phyloP scores from a whole-genome alignment of 2,888 invertebrate genomes.

The Rhagium mordax region DNA sequence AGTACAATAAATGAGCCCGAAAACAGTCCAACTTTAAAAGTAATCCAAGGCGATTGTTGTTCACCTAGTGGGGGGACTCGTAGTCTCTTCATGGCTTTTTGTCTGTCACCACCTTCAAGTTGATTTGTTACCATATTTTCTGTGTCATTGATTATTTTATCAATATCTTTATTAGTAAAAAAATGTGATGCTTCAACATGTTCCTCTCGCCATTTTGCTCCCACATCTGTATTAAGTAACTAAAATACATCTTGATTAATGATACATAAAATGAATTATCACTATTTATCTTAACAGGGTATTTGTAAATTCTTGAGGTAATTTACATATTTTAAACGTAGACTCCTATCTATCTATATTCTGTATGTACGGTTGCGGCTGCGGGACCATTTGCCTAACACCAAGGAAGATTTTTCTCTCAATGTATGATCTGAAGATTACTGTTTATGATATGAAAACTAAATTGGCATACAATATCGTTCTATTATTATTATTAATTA shows the following conservation, averaged over 20 bases:
- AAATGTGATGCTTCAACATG: slow-evolving; percentile 89
- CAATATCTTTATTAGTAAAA: slow-evolving; percentile 88
- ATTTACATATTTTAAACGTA: no score
- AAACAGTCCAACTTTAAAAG: slow-evolving; percentile 88
- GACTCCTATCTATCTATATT: no score
- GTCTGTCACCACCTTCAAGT: slow-evolving; percentile 85
- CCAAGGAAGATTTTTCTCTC: no score
- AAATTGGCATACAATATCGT: no score
- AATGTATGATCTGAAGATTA: no score
- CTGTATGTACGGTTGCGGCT: no score
- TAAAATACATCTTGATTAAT: slow-evolving; percentile 51
- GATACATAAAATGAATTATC: background rate
- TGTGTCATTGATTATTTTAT: slow-evolving; percentile 85
- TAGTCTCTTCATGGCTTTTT: slow-evolving; percentile 89
- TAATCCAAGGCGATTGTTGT: slow-evolving; percentile 86
- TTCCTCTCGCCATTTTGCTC: slow-evolving; percentile 84
- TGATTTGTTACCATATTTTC: slow-evolving; percentile 81
- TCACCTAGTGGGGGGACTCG: slow-evolving; percentile 90
- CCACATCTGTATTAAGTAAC: slow-evolving; percentile 74
- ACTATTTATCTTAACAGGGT: no score
- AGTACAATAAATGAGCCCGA: slow-evolving; percentile 87
- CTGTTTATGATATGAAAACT: no score
- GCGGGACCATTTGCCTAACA: no score
- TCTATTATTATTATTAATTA: no score
- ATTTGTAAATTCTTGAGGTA: no score